Percentiles rank a stretch among this genome's conserved stretches.
Conservation (phyloP, 1,140 invertebrate genomes). For the Drosophila truncata region DNA sequence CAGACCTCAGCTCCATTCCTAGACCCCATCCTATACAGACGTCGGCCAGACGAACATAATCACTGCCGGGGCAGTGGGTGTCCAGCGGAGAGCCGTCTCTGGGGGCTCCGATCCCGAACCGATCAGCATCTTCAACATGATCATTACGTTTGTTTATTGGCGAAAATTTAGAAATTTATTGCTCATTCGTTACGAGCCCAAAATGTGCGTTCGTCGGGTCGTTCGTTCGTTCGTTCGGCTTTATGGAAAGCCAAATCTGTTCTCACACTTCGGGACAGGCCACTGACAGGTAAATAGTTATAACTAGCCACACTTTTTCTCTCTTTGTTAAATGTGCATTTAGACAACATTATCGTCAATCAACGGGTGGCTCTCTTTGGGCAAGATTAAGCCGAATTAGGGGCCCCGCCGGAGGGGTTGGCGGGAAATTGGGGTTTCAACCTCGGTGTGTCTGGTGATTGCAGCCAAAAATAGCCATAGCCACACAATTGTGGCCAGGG, state of each 20-base stretch:
- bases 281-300: constrained; percentile 67
- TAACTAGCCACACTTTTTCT: constrained; percentile 29
- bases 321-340: constrained; percentile 69
- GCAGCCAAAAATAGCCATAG: constrained; percentile 45
- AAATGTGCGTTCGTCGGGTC: constrained; percentile 50
- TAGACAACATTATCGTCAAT: constrained; percentile 69
- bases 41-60: constrained; percentile 72
- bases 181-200: constrained; percentile 66
- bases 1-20: constrained; percentile 5
- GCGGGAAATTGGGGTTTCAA: constrained; percentile 13
- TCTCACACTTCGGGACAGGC: constrained; percentile 70
- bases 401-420: constrained; percentile 10
- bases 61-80: constrained; percentile 73
- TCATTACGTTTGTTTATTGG: constrained; percentile 81
- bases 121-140: constrained; percentile 71
- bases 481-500: constrained; percentile 29
- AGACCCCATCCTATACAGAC: constrained; percentile 60
- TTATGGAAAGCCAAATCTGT: constrained; percentile 57
- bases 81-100: constrained; percentile 50
- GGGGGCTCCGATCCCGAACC: constrained; percentile 13
- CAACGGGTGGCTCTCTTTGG: constrained; percentile 55
- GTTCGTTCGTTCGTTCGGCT: constrained; percentile 9
- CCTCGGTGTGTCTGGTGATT: constrained; percentile 37
- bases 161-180: constrained; percentile 83
- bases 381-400: constrained; percentile 69